Evolutionary conservation across 2,113 vertebrate genomes (phyloP).

Genomic region (Ciconia boyciana): DNA sequence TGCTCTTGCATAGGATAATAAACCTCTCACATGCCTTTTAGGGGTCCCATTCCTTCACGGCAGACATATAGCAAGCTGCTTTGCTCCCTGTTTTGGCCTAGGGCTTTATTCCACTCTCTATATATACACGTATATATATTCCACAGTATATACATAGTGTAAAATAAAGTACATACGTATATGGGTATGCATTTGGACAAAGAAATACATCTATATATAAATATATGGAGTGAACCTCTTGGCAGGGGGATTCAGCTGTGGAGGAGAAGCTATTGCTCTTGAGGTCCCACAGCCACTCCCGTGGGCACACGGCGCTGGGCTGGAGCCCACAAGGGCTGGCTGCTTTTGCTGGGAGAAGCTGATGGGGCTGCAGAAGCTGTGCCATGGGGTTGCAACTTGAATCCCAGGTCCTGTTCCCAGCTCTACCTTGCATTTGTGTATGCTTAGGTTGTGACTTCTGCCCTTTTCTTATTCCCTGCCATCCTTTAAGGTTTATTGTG

Average conservation of each 20-base stretch:
- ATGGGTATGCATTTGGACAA: background rate
- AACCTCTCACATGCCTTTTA: background rate
- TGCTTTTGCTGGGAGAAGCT: background rate
- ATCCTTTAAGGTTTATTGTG: background rate
- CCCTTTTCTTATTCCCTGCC: background rate
- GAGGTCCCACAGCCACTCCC: background rate
- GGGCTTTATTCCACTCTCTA: background rate
- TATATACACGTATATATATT: fast-evolving
- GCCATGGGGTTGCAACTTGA: fast-evolving
- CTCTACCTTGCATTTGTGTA: background rate
- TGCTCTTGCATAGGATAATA: background rate
- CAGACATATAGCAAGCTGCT: background rate
- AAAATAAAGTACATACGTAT: background rate
- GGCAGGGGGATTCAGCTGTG: background rate
- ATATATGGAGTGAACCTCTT: background rate
- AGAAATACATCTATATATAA: background rate
- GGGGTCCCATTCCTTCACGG: background rate
- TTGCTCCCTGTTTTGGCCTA: background rate
- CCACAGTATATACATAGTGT: background rate
- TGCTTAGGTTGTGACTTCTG: background rate
- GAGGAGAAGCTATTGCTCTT: background rate
- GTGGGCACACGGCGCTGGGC: background rate
- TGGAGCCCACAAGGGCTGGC: background rate
- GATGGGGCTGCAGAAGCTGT: background rate
- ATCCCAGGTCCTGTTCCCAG: background rate